Evolutionary conservation across 2,888 invertebrate genomes (phyloP), one percentile per base, ranked within the genome.

Genomic region (Lochmaea capreae): DNA sequence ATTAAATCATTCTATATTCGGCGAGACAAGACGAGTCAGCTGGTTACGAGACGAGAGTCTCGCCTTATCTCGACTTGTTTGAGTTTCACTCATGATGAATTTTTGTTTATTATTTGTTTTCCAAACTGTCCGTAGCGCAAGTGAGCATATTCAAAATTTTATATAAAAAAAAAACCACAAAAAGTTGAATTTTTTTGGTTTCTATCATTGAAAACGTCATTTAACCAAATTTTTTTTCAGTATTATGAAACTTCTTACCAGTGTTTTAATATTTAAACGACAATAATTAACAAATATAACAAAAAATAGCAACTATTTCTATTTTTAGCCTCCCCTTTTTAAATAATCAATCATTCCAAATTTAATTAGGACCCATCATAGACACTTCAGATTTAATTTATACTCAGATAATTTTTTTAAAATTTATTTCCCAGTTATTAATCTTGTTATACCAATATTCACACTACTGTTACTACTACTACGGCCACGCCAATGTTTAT

Each of bases 401-500:
- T 68, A 65, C n/a, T 46, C 67, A 52, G 59, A 68, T 72, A 54
- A 68, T 72, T 74, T 74, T 70, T 65, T 46, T 65, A 59, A 68
- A 69, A 72, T 74, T 65, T 61, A 68, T 74, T 72, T 71, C 71
- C 57, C 65, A 42, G 74, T 74, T 74, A 75, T 73, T 77, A 75
- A 75, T 74, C 75, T 73, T 57, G 74, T 73, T 77, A 74, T 62
- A 71, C 62, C 59, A 70, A 71, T 63, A 73, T 70, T 68, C 75
- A 74, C 73, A 71, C 69, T 73, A 66, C 33, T 57, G 57, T 39
- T 39, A 39, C 46, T 14, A 46, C 6, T 14, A 46, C 46, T 14
- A 46, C 67, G 33, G 70, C 68, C 74, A 73, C 71, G 65, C 72
- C 77, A 72, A 76, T 78, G 78, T 80, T 81, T 79, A 78, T 81